phyloP scores from a whole-genome alignment of 2,888 invertebrate species.

The Mythimna loreyi region DNA sequence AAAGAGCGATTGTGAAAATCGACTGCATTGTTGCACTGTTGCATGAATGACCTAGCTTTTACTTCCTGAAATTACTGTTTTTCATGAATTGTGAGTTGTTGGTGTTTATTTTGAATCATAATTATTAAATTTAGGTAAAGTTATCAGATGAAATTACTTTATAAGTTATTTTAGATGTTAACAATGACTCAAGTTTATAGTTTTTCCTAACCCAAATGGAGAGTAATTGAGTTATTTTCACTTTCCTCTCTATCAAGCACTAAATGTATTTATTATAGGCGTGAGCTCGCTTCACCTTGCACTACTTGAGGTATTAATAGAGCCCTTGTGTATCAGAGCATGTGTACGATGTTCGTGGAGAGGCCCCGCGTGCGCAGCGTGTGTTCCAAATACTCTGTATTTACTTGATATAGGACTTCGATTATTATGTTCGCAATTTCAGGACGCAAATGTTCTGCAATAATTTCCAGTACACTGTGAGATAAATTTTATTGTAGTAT shows the following conservation, averaged over 20 bases:
- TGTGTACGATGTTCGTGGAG: slow-evolving; percentile 12
- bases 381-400: slow-evolving; percentile 15
- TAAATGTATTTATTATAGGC: slow-evolving; percentile 33
- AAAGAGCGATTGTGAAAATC: slow-evolving; percentile 5
- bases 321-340: slow-evolving; percentile 45
- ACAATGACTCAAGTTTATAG: no score
- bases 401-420: slow-evolving; percentile 4
- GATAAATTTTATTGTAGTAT: neutral
- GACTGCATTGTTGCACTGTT: neutral
- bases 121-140: neutral
- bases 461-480: neutral
- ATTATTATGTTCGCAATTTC: neutral
- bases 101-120: neutral
- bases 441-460: neutral
- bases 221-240: slow-evolving; percentile 29
- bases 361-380: slow-evolving; percentile 13
- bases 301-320: slow-evolving; percentile 60
- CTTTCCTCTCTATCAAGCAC: slow-evolving; percentile 41
- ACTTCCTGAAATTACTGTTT: slow-evolving; percentile 9
- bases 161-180: no score
- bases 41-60: slow-evolving; percentile 10
- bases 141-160: neutral
- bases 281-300: slow-evolving; percentile 54
- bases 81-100: neutral
- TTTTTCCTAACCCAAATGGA: neutral